Percentiles rank a stretch among this genome's conserved stretches.
Conservation (phyloP, 2,113 vertebrate species). For the Trematomus loennbergii region DNA sequence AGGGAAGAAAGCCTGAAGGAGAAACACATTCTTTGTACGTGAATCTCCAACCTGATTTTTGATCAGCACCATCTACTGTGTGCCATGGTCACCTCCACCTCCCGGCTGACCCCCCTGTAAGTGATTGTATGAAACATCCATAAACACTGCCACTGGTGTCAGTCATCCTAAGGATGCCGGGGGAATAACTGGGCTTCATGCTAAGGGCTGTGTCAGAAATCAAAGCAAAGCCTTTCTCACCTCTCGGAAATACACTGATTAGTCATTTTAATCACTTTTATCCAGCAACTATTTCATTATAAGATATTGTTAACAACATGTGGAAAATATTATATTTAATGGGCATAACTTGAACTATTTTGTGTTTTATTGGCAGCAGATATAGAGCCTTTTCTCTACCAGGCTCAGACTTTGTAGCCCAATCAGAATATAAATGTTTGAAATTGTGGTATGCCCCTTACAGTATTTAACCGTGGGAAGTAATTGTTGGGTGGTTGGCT, state of each 20-base stretch:
- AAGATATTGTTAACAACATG: slow-evolving; percentile 1
- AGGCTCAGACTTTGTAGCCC: neutral
- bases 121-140: slow-evolving; percentile 29
- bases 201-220: neutral
- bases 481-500: too few relatives aligned
- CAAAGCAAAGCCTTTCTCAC: neutral
- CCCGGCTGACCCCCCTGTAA: slow-evolving; percentile 17
- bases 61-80: slow-evolving; percentile 53
- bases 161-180: neutral
- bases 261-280: neutral
- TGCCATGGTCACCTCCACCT: slow-evolving; percentile 33
- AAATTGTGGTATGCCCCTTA: neutral
- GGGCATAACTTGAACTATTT: slow-evolving; percentile 10
- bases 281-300: neutral
- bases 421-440: neutral
- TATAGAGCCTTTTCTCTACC: neutral
- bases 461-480: too few relatives aligned
- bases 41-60: slow-evolving; percentile 74
- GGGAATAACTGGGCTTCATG: slow-evolving; percentile 27
- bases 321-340: slow-evolving; percentile 27
- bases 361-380: neutral
- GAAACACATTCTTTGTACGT: slow-evolving; percentile 72
- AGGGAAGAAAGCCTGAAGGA: slow-evolving; percentile 31
- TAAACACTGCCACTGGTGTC: slow-evolving; percentile 10
- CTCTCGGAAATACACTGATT: neutral